A percentile compares a stretch with the other conserved stretches of the same genome.
phyloP scores from a whole-genome alignment of 2,888 invertebrate species.

The Euspilapteryx auroguttella region DNA sequence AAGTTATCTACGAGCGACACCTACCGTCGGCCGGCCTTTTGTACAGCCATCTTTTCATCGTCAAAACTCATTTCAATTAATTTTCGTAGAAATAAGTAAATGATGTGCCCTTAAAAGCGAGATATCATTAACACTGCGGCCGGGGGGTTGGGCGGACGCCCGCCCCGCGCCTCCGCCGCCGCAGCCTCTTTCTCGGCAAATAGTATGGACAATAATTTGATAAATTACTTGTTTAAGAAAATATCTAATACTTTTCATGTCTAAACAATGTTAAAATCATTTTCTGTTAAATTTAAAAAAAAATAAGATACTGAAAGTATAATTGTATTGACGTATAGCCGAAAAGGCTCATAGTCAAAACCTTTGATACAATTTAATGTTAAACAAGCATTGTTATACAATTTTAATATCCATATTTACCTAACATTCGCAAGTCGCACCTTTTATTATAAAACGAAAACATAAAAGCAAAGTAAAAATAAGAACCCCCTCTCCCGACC shows the following conservation, averaged over 20 bases:
- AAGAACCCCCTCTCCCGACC: constrained; percentile 18
- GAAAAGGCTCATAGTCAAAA: no score
- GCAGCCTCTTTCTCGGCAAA: neutral
- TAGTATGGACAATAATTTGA: constrained; percentile 6
- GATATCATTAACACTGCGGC: constrained; percentile 54
- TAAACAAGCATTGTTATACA: no score
- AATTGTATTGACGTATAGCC: no score
- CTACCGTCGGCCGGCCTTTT: constrained; percentile 51
- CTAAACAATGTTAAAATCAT: no score
- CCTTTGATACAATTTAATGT: no score
- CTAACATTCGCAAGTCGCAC: constrained; percentile 11
- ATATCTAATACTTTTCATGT: no score
- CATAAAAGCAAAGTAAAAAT: constrained; percentile 25
- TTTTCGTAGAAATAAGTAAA: constrained; percentile 58
- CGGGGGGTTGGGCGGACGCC: constrained; percentile 14
- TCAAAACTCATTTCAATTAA: constrained; percentile 61
- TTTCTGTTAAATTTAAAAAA: no score
- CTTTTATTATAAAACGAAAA: constrained; percentile 20
- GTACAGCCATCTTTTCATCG: constrained; percentile 54
- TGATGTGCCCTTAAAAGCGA: constrained; percentile 55
- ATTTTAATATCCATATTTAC: constrained; percentile 9
- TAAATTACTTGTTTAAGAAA: no score
- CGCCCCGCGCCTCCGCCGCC: constrained; percentile 5
- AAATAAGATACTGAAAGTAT: no score
- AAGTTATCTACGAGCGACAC: constrained; percentile 56